phyloP scores from a whole-genome alignment of 1,140 invertebrate species.

The Apocrypta bakeri region DNA sequence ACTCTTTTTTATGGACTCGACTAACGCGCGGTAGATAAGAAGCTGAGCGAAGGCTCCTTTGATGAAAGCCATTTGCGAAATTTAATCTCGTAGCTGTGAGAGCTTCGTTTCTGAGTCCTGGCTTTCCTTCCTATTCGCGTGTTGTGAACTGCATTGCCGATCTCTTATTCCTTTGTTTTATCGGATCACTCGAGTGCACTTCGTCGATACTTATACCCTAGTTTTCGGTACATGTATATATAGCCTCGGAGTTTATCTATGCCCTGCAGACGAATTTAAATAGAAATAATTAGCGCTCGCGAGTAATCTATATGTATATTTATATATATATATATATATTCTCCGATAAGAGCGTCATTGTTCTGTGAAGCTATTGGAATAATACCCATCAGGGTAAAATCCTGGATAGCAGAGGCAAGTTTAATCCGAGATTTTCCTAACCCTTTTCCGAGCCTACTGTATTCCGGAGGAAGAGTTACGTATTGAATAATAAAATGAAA shows the following conservation, averaged over 20 bases:
- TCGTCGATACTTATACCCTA: too few species aligned
- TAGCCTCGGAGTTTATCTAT: not conserved
- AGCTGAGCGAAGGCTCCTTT: conserved; percentile 3
- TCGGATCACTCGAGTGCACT: not conserved
- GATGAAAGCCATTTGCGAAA: conserved; percentile 27
- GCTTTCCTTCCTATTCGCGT: not conserved
- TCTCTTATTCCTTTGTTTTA: not conserved
- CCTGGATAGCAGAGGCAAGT: not conserved
- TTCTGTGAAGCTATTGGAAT: not conserved
- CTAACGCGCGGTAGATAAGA: conserved; percentile 19
- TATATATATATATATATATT: not conserved
- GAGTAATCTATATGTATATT: too few species aligned
- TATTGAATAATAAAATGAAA: not conserved
- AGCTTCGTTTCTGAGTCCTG: not conserved
- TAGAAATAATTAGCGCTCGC: not conserved
- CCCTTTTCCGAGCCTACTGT: not conserved
- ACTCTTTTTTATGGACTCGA: conserved; percentile 3
- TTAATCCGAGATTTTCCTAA: not conserved
- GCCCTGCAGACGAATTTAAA: not conserved
- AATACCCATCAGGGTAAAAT: not conserved
- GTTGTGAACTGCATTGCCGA: too few species aligned
- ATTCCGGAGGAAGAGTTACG: not conserved
- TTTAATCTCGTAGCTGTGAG: conserved; percentile 30
- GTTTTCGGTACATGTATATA: not conserved
- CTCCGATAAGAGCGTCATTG: not conserved